Evolutionary conservation across 2,113 vertebrate species (phyloP).

Genomic region (Onychostruthus taczanowskii): DNA sequence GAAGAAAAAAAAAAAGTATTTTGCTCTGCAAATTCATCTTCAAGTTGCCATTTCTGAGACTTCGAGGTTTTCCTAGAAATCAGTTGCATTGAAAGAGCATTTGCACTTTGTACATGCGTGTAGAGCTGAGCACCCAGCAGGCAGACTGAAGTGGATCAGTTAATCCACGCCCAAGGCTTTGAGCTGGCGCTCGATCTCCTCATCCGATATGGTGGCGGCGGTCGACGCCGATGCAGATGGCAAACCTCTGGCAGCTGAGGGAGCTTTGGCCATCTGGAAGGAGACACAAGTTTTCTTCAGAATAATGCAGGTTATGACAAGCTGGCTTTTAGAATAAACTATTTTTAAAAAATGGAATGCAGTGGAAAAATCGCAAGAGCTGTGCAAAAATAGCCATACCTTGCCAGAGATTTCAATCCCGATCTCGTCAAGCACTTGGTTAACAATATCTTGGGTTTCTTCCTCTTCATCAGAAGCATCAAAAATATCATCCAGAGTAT

Average conservation of each 20-base stretch:
- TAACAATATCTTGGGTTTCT: conserved; percentile 96
- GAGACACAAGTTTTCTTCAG: conserved; percentile 3
- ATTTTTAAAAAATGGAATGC: background rate
- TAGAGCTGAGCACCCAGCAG: conserved; percentile 4
- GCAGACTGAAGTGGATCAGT: background rate
- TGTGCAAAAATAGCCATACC: conserved; percentile 65
- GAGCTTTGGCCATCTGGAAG: conserved; percentile 91
- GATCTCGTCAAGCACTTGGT: conserved; percentile 97
- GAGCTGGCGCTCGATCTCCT: conserved; percentile 96
- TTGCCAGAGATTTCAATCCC: conserved; percentile 97
- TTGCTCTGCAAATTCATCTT: background rate
- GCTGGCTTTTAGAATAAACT: background rate
- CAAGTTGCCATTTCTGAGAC: conserved; percentile 19
- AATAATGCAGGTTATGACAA: background rate
- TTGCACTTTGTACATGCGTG: conserved; percentile 23
- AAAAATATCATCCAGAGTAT: conserved; percentile 96
- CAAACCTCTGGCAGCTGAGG: conserved; percentile 84
- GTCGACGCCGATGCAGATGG: conserved; percentile 85
- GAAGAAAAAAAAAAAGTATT: background rate
- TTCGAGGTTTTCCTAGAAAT: conserved; percentile 36
- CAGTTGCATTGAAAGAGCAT: conserved; percentile 57
- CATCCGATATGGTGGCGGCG: conserved; percentile 86
- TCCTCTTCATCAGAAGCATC: conserved; percentile 96
- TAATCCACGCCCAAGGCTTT: conserved; percentile 94
- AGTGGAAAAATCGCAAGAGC: background rate